These are phyloP conservation scores for Pseudomugil gertrudae DNA, from an alignment of 2,797 vertebrate genomes.

Conservation along the genomic window DNA sequence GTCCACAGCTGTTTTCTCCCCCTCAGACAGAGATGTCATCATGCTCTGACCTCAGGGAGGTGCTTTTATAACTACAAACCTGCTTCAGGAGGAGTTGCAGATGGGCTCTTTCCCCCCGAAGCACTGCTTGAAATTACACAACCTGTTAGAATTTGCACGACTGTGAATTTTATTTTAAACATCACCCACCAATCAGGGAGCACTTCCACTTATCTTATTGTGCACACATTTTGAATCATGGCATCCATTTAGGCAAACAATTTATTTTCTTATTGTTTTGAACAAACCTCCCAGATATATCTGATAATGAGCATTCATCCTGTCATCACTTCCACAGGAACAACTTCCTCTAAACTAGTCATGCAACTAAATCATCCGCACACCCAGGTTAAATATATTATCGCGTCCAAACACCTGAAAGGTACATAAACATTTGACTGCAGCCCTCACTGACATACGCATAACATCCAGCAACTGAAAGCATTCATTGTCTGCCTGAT, in stretches of 20 bases:
- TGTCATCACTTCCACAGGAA: slow-evolving; percentile 9
- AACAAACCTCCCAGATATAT: neutral
- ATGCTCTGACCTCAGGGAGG: slow-evolving; percentile 15
- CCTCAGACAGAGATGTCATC: slow-evolving; percentile 15
- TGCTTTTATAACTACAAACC: slow-evolving; percentile 33
- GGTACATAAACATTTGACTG: slow-evolving; percentile 64
- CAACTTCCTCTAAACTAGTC: slow-evolving; percentile 31
- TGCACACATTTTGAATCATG: neutral
- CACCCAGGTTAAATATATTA: slow-evolving; percentile 53
- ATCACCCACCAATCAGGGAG: neutral
- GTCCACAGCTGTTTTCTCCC: slow-evolving; percentile 8
- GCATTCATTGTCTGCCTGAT: slow-evolving; percentile 73
- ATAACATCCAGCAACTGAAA: slow-evolving; percentile 62
- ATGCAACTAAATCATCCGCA: slow-evolving; percentile 30
- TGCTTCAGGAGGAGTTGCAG: neutral
- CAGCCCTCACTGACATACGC: slow-evolving; percentile 38
- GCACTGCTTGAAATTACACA: slow-evolving; percentile 11
- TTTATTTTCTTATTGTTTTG: neutral
- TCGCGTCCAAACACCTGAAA: slow-evolving; percentile 65
- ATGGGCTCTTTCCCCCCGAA: neutral
- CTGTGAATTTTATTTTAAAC: neutral
- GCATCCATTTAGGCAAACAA: neutral
- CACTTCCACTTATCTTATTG: neutral
- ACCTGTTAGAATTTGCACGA: neutral
- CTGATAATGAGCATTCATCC: neutral